Conservation (phyloP, 2,888 invertebrate genomes). For the Epinotia brunnichana region DNA sequence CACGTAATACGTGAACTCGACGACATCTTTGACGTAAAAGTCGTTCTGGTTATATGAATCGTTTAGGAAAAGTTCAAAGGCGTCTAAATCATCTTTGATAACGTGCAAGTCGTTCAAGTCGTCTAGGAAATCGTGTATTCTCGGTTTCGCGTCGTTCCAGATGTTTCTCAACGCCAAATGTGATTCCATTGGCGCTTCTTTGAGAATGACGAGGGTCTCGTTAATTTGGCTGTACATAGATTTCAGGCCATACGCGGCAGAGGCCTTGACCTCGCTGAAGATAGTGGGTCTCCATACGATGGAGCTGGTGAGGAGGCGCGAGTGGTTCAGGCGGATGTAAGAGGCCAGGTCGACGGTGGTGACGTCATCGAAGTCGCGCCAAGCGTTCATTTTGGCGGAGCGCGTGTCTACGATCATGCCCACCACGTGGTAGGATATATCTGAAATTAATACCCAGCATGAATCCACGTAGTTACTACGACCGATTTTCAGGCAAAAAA, state of each 20-base stretch:
- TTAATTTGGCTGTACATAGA: constrained; percentile 74
- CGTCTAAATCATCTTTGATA: constrained; percentile 88
- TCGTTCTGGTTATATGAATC: constrained; percentile 91
- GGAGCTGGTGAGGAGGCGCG: constrained; percentile 90
- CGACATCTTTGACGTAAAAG: constrained; percentile 91
- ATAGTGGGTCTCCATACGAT: constrained; percentile 91
- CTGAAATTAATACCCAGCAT: constrained; percentile 55
- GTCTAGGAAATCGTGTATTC: constrained; percentile 87
- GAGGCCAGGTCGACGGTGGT: constrained; percentile 90
- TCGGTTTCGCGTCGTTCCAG: constrained; percentile 90
- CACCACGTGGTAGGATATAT: constrained; percentile 86
- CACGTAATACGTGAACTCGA: constrained; percentile 87
- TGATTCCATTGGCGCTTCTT: constrained; percentile 86
- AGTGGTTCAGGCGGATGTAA: constrained; percentile 92
- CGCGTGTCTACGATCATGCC: constrained; percentile 91
- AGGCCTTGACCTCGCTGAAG: constrained; percentile 76
- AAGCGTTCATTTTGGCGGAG: constrained; percentile 89
- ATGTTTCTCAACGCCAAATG: constrained; percentile 86
- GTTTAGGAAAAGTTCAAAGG: constrained; percentile 88
- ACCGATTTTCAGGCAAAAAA: no score
- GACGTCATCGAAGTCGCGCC: constrained; percentile 92
- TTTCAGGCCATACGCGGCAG: constrained; percentile 65
- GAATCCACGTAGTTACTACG: background rate
- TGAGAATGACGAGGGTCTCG: constrained; percentile 73
- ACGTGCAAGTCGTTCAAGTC: constrained; percentile 89